Conservation (phyloP, 2,797 vertebrate species). For the Megaceryle alcyon region DNA sequence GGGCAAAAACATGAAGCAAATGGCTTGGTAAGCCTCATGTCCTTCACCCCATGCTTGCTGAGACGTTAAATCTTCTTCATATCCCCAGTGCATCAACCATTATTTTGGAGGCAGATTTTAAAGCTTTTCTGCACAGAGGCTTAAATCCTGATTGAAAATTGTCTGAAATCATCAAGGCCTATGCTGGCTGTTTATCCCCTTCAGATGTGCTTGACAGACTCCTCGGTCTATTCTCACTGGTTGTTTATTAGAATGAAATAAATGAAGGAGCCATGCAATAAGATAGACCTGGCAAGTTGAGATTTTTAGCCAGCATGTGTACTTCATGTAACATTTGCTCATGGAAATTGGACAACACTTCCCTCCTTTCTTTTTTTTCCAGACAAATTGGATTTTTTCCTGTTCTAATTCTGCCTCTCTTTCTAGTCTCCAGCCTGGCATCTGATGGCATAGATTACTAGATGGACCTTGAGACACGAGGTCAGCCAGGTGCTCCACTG, state of each 20-base stretch:
- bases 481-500: neutral
- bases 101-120: constrained; percentile 25
- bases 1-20: neutral
- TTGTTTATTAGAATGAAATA: neutral
- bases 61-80: neutral
- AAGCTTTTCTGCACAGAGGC: neutral
- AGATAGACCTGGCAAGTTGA: neutral
- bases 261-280: neutral
- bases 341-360: neutral
- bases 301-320: neutral
- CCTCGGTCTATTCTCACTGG: neutral
- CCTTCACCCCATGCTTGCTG: neutral
- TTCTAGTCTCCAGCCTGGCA: neutral
- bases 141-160: constrained; percentile 17
- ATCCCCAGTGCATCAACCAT: neutral
- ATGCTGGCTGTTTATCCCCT: neutral
- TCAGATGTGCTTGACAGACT: neutral
- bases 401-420: neutral
- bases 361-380: neutral
- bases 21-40: neutral
- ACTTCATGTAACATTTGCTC: neutral
- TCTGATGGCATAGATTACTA: neutral
- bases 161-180: neutral
- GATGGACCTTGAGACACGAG: neutral
- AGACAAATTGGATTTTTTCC: neutral